phyloP scores from a whole-genome alignment of 1,140 invertebrate genomes.

The Heliconius hewitsoni region DNA sequence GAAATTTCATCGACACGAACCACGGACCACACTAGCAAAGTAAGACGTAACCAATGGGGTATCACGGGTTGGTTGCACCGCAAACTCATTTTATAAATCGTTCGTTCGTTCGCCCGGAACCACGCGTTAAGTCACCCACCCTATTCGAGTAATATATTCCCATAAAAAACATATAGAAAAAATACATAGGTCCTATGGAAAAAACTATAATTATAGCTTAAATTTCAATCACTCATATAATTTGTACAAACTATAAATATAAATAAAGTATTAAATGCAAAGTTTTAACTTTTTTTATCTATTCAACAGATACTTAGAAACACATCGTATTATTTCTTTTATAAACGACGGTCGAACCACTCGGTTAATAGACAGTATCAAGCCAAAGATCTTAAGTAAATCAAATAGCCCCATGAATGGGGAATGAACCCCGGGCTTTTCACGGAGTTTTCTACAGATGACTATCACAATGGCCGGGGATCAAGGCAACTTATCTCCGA shows the following conservation, averaged over 20 bases:
- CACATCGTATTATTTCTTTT: slow-evolving; percentile 55
- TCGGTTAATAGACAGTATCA: slow-evolving; percentile 78
- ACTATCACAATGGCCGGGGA: slow-evolving; percentile 76
- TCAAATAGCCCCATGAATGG: slow-evolving; percentile 80
- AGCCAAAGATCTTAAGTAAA: slow-evolving; percentile 78
- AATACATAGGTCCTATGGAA: not conserved
- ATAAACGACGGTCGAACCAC: slow-evolving; percentile 59
- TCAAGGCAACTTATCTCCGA: slow-evolving; percentile 73
- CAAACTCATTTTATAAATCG: slow-evolving; percentile 82
- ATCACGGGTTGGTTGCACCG: slow-evolving; percentile 77
- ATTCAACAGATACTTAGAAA: slow-evolving; percentile 16
- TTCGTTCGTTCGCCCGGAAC: slow-evolving; percentile 71
- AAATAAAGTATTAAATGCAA: not conserved
- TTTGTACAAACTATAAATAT: too few relatives aligned
- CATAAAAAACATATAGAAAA: not conserved
- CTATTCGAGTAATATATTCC: slow-evolving; percentile 40
- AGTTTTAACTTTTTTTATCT: not conserved
- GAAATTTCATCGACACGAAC: not conserved
- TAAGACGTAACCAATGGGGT: slow-evolving; percentile 80
- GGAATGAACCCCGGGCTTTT: slow-evolving; percentile 75
- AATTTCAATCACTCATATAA: not conserved
- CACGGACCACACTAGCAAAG: slow-evolving; percentile 59
- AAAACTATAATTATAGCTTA: not conserved
- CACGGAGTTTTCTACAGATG: slow-evolving; percentile 72
- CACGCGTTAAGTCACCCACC: slow-evolving; percentile 73